Evolutionary conservation across 2,113 vertebrate genomes (phyloP).

Genomic region (Callionymus lyra): DNA sequence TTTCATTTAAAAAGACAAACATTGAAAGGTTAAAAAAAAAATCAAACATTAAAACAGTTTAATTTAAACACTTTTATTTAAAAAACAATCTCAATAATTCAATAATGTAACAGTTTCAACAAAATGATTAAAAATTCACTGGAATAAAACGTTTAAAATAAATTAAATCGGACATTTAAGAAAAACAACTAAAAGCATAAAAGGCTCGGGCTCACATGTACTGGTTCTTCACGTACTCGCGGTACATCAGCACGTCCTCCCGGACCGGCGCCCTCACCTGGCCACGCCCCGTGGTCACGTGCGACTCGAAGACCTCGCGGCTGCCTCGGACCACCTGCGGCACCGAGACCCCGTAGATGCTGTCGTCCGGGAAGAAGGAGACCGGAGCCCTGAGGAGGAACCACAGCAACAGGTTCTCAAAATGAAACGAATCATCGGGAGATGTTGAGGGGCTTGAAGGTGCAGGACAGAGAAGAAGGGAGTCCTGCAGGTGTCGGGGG

Average conservation of each 20-base stretch:
- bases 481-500: too few species aligned
- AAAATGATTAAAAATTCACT: too few species aligned
- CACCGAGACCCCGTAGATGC: slow-evolving; percentile 75
- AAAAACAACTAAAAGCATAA: too few species aligned
- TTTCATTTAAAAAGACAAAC: too few species aligned
- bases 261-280: slow-evolving; percentile 72
- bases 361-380: slow-evolving; percentile 80
- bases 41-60: not conserved
- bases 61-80: not conserved
- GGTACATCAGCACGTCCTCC: slow-evolving; percentile 80
- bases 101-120: too few species aligned
- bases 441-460: not conserved
- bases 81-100: not conserved
- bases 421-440: not conserved
- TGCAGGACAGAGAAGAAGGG: not conserved
- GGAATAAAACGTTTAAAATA: too few species aligned
- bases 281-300: slow-evolving; percentile 75
- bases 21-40: not conserved
- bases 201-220: slow-evolving; percentile 72
- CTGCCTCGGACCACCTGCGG: slow-evolving; percentile 74
- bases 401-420: not conserved
- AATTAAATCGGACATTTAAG: too few species aligned
- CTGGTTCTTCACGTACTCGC: slow-evolving; percentile 87
- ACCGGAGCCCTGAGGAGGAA: slow-evolving; percentile 72
- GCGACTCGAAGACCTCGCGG: slow-evolving; percentile 76